Conservation (phyloP, 1,140 invertebrate genomes). For the Lamellibrachia luymesi region DNA sequence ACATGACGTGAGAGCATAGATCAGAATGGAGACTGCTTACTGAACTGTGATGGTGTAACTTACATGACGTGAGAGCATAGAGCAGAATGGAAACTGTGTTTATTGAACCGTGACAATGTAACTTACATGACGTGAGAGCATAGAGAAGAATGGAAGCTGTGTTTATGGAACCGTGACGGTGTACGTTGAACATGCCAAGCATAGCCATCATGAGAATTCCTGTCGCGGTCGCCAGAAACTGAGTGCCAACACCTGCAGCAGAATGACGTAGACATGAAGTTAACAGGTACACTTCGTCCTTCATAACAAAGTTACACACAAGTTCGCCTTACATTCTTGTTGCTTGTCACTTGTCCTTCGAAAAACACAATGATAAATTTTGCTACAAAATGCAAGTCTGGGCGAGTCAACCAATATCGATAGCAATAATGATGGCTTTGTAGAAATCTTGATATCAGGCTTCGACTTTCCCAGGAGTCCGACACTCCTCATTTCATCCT, state of each 20-base stretch:
- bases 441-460: too few species aligned
- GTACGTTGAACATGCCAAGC: conserved; percentile 61
- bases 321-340: too few species aligned
- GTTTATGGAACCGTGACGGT: conserved; percentile 61
- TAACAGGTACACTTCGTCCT: too few species aligned
- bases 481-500: too few species aligned
- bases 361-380: too few species aligned
- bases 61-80: conserved; percentile 61
- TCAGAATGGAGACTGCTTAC: conserved; percentile 60
- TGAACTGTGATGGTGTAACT: conserved; percentile 59
- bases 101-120: conserved; percentile 60
- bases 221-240: conserved; percentile 59
- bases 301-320: too few species aligned
- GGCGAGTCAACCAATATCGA: too few species aligned
- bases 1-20: conserved; percentile 62
- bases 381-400: too few species aligned
- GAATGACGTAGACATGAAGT: neutral
- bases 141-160: conserved; percentile 60
- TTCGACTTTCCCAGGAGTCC: too few species aligned
- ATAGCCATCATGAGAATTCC: conserved; percentile 61
- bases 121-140: conserved; percentile 60
- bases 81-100: conserved; percentile 60
- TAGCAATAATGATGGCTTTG: too few species aligned
- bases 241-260: conserved; percentile 58
- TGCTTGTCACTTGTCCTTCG: too few species aligned